Base-by-base conservation (phyloP, 1,140 invertebrate species). In the Calosoma granatense region DNA sequence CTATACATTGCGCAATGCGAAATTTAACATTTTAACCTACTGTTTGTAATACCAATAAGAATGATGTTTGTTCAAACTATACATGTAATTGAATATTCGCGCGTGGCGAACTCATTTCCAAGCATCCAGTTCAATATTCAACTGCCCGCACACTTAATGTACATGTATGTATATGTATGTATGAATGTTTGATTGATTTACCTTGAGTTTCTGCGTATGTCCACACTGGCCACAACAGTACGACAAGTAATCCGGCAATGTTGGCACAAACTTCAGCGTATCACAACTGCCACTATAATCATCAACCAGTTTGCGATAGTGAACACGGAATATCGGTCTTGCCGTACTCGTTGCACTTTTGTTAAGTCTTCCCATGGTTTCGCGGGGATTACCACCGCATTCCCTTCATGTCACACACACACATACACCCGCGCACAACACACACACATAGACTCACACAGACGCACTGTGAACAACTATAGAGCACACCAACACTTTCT, bases 141-240 rank as follows among this genome's bases (percentile, higher is more conserved):
- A n/a, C n/a, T n/a, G n/a, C 26, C 26, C 26, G 26, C 26, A 36
- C n/a, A n/a, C n/a, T n/a, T n/a, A n/a, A n/a, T n/a, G n/a, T n/a
- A n/a, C n/a, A n/a, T n/a, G n/a, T n/a, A n/a, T n/a, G n/a, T n/a
- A n/a, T n/a, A n/a, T n/a, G n/a, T 36, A 9, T 6, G 26, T 36
- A n/a, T 36, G n/a, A 36, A 36, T 36, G 26, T 36, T 57, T 69
- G 71, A n/a, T n/a, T n/a, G n/a, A n/a, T n/a, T 77, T 76, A 83
- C 81, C 79, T 82, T 75, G 56, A 83, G 64, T 64, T 78, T 78
- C 64, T 82, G 80, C 60, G 74, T 78, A 69, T 82, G 80, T 43
- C 81, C 81, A 60, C 81, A 83, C 62, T 79, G 78, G 62, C 78
- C 77, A 68, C 81, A 83, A 60, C 77, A 81, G 67, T 82, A 82